A percentile compares a stretch with the other conserved stretches of the same genome.
phyloP scores from a whole-genome alignment of 2,113 vertebrate genomes.

The Anarhynchus alexandrinus region DNA sequence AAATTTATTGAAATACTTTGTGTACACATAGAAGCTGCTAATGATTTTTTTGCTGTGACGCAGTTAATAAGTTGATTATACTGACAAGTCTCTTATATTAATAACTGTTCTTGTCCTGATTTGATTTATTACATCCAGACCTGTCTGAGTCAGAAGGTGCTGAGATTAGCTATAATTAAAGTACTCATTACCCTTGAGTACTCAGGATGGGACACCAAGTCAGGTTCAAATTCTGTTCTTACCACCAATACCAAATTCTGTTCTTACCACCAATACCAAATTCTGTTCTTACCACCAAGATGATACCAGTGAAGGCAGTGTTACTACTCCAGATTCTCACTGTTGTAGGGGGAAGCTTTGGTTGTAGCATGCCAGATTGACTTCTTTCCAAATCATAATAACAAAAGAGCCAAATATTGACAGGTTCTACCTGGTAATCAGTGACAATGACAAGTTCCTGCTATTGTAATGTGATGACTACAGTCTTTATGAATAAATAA shows the following conservation, averaged over 20 bases:
- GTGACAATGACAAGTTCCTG: neutral
- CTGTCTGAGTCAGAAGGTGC: constrained; percentile 7
- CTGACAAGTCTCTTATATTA: neutral
- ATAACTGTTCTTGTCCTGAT: constrained; percentile 16
- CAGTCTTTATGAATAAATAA: neutral
- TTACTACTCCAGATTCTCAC: neutral
- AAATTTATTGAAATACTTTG: neutral
- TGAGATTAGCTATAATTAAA: constrained; percentile 54
- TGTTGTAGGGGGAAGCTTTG: neutral
- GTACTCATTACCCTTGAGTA: neutral
- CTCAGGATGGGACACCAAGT: neutral
- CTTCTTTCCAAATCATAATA: neutral
- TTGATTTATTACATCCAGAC: constrained; percentile 52
- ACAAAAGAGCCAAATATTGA: neutral
- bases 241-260: neutral
- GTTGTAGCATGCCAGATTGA: neutral
- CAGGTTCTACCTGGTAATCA: neutral
- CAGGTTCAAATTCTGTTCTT: neutral
- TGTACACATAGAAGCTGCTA: neutral
- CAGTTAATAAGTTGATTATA: constrained; percentile 58
- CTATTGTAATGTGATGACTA: neutral
- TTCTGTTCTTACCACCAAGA: neutral
- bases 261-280: neutral
- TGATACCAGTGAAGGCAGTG: neutral
- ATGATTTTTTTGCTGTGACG: neutral